Evolutionary conservation across 2,888 invertebrate species (phyloP).

Genomic region (Ophraella communa): DNA sequence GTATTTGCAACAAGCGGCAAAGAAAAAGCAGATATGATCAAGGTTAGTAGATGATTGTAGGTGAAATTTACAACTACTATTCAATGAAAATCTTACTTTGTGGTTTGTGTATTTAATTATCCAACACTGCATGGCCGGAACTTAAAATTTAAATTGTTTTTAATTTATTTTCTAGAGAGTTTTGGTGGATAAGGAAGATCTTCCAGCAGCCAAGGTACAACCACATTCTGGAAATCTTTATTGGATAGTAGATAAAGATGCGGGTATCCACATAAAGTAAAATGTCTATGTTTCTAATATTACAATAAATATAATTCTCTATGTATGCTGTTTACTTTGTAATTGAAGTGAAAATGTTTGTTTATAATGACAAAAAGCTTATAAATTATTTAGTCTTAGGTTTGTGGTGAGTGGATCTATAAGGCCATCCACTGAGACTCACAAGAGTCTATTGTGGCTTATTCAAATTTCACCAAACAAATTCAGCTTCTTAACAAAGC

Average conservation of each 20-base stretch:
- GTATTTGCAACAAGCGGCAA: constrained; percentile 86
- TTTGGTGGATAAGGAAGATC: constrained; percentile 73
- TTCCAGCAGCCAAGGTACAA: constrained; percentile 80
- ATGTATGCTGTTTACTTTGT: neutral
- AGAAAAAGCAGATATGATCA: constrained; percentile 87
- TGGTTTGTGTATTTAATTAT: too few species aligned
- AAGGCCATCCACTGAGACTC: too few species aligned
- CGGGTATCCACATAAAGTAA: constrained; percentile 54
- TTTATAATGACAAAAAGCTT: neutral
- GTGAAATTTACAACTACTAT: neutral
- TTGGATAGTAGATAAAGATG: constrained; percentile 69
- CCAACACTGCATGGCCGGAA: neutral
- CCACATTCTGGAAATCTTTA: constrained; percentile 73
- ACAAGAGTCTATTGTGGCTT: too few species aligned
- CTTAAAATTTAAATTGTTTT: neutral
- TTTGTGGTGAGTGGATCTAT: too few species aligned
- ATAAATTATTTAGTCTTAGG: too few species aligned
- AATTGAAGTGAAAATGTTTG: neutral
- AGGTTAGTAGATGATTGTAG: constrained; percentile 63
- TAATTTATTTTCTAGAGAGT: constrained; percentile 70
- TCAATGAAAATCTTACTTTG: neutral
- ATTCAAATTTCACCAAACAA: too few species aligned
- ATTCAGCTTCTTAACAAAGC: too few species aligned
- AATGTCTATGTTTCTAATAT: constrained; percentile 12
- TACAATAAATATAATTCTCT: neutral